phyloP scores from a whole-genome alignment of 2,113 vertebrate genomes.

The Empidonax traillii region DNA sequence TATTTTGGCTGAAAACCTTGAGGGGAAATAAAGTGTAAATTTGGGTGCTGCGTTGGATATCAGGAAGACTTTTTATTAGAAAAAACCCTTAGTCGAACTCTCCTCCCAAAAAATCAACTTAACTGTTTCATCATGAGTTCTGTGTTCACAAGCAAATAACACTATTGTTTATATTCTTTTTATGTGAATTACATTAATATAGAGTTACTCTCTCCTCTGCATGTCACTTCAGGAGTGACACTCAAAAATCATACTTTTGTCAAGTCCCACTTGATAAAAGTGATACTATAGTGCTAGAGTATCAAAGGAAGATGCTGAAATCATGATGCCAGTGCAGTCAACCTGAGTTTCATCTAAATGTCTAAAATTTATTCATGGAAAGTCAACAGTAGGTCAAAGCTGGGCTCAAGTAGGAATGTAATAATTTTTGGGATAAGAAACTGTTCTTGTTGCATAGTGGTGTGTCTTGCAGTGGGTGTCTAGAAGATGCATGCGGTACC shows the following conservation, averaged over 20 bases:
- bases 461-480: neutral
- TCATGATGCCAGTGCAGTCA: neutral
- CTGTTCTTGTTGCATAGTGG: neutral
- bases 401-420: neutral
- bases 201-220: neutral
- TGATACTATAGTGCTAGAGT: neutral
- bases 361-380: neutral
- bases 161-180: neutral
- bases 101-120: neutral
- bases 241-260: neutral
- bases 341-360: neutral
- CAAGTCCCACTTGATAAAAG: neutral
- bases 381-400: neutral
- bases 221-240: neutral
- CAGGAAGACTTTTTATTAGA: neutral
- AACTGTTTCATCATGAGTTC: neutral
- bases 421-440: neutral
- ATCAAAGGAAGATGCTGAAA: neutral
- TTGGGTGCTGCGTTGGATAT: accelerated
- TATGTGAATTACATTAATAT: neutral
- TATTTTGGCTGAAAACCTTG: neutral
- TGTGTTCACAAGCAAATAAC: neutral
- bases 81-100: neutral
- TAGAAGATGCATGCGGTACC: neutral
- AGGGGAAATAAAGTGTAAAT: neutral